Evolutionary conservation across 2,888 invertebrate species (phyloP).

Genomic region (Herminia tarsipennalis): DNA sequence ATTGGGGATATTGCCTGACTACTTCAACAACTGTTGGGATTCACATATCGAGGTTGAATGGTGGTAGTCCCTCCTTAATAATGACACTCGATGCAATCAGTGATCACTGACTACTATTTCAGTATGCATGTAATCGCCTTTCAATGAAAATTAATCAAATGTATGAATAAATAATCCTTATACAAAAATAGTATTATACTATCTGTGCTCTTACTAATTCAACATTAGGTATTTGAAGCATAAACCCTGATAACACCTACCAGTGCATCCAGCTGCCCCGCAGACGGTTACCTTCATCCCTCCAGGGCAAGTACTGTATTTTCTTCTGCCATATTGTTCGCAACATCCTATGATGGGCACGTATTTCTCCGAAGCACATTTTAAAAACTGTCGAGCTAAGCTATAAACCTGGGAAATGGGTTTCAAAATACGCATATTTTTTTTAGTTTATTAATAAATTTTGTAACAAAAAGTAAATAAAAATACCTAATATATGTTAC

Average conservation of each 20-base stretch:
- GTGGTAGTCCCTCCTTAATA: too few relatives aligned
- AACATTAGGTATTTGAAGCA: too few relatives aligned
- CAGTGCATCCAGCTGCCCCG: slow-evolving; percentile 82
- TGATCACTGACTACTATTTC: too few relatives aligned
- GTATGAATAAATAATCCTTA: too few relatives aligned
- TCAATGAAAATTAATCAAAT: too few relatives aligned
- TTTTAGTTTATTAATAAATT: slow-evolving; percentile 7
- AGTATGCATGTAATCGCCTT: too few relatives aligned
- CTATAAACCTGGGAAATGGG: slow-evolving; percentile 22
- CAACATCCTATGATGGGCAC: background rate
- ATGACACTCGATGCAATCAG: too few relatives aligned
- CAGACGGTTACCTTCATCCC: slow-evolving; percentile 85
- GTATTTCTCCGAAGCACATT: background rate
- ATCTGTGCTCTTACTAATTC: too few relatives aligned
- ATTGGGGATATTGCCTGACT: too few relatives aligned
- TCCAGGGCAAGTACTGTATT: slow-evolving; percentile 60
- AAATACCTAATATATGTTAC: slow-evolving; percentile 7
- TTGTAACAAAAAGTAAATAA: slow-evolving; percentile 2
- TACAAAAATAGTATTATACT: too few relatives aligned
- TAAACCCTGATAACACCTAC: slow-evolving; percentile 50
- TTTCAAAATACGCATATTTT: slow-evolving; percentile 39
- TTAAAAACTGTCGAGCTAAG: slow-evolving; percentile 12
- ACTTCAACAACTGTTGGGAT: too few relatives aligned
- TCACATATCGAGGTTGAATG: too few relatives aligned
- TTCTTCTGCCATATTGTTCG: slow-evolving; percentile 6